Conservation (phyloP, 2,888 invertebrate genomes). For the Dryadula phaetusa region DNA sequence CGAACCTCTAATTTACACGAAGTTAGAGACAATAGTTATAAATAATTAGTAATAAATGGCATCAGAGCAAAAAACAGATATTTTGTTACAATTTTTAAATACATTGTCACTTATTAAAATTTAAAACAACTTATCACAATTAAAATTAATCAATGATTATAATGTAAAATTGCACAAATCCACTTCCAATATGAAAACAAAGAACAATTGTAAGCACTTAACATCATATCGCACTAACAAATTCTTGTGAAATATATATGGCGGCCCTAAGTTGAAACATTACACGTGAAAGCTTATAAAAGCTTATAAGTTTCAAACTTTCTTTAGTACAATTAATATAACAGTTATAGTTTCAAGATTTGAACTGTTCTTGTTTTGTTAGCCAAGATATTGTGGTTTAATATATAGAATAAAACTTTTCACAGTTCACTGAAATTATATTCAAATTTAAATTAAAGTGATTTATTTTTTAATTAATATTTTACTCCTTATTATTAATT, state of each 20-base stretch:
- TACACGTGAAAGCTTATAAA: constrained; percentile 1
- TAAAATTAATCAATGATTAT: too few species aligned
- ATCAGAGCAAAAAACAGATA: too few species aligned
- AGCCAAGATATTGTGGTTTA: neutral
- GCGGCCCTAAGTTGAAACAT: neutral
- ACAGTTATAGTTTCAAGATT: constrained; percentile 12
- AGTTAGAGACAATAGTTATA: too few species aligned
- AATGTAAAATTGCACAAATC: too few species aligned
- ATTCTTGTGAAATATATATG: neutral
- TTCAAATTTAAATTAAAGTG: neutral
- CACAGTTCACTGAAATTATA: neutral
- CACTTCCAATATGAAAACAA: neutral
- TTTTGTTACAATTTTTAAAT: too few species aligned
- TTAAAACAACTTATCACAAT: too few species aligned
- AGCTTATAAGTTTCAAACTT: constrained; percentile 18
- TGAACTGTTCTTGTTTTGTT: neutral
- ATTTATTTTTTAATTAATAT: neutral
- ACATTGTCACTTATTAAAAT: too few species aligned
- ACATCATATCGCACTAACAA: neutral
- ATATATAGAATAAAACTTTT: neutral
- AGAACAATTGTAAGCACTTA: neutral
- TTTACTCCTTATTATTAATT: too few species aligned
- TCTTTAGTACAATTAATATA: constrained; percentile 5
- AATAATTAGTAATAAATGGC: too few species aligned
- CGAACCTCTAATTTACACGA: too few species aligned